Evolutionary conservation across 1,140 invertebrate species (phyloP), one percentile per base, ranked within the genome.

Genomic region (Cardiocondyla obscurior): DNA sequence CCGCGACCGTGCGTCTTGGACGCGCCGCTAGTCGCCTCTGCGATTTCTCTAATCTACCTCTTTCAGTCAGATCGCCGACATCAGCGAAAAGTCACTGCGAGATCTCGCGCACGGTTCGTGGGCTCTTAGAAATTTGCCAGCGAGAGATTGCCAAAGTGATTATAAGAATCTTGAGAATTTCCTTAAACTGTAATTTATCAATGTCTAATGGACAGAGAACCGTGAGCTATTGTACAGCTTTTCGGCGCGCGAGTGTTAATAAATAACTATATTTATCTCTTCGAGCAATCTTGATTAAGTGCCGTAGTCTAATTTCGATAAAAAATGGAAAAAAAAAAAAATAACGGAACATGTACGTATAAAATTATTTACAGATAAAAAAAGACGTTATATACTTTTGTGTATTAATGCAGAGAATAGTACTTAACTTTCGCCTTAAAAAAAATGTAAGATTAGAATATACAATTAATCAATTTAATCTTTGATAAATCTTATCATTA

Each of bases 51-150:
- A 77, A 77, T 77, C 74, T 69, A 42, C 33, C 62, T 39, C 74
- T 69, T 69, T 79, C 62, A 65, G 74, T 22, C 39, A 39, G 74
- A 79, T 79, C 74, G 60, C 74, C 74, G 74, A 79, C 74, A 51
- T 69, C 74, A 46, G 74, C n/a, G 46, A 51, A 22, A 39, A 79
- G 74, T 69, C 74, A 69, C 30, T 42, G 81, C 76, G 14, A 22
- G n/a, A 62, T 76, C 70, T 82, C 69, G 25, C 53, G 49, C 73
- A 19, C 53, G 49, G 81, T 53, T n/a, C 60, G 30, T 82, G 65
- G 65, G 73, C 70, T 81, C 82, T 84, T 57, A 83, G 58, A 83
- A 85, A 89, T 79, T 67, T 69, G 62, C 62, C 25, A 39, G 60
- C 44, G n/a, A 53, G 74, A 67, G 62, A 39, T 79, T 49, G 12